These are phyloP conservation scores for Brachyopa scutellaris DNA, from an alignment of 2,888 invertebrate species.

Conservation along the genomic window DNA sequence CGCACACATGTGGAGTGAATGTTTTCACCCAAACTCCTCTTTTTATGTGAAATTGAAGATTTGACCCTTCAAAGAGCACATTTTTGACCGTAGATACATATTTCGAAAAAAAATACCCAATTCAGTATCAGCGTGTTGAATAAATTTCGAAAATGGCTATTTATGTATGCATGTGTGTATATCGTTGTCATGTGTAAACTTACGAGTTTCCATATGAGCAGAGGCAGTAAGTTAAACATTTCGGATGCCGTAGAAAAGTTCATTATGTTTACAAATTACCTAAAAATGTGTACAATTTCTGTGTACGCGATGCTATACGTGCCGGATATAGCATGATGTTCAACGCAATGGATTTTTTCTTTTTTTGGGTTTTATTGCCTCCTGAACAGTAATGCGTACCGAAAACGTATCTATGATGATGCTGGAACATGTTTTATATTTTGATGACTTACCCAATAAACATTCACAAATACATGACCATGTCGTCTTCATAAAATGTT, in stretches of 20 bases:
- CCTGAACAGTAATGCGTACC: neutral
- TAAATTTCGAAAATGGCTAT: conserved; percentile 21
- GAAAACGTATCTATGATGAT: conserved; percentile 25
- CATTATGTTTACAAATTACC: conserved; percentile 2
- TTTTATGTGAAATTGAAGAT: conserved; percentile 6
- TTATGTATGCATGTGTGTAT: no score
- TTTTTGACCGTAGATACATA: neutral
- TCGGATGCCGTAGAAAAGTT: neutral
- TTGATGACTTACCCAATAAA: conserved; percentile 29
- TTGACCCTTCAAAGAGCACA: conserved; percentile 7
- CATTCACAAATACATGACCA: conserved; percentile 27
- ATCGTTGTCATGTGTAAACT: conserved; percentile 13
- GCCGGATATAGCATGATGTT: conserved; percentile 17
- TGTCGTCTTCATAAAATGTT: neutral
- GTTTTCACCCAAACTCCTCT: neutral
- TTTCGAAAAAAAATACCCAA: conserved; percentile 19
- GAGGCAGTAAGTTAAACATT: conserved; percentile 12
- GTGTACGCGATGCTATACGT: conserved; percentile 23
- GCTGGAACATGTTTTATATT: conserved; percentile 42
- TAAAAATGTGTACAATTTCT: conserved; percentile 22
- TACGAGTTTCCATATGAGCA: no score
- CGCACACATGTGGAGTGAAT: neutral
- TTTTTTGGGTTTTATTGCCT: neutral
- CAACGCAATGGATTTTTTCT: conserved; percentile 1
- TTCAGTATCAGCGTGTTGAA: conserved; percentile 16